These are phyloP conservation scores for Mus spretus DNA, from an alignment of 2,797 vertebrate species.

Conservation along the genomic window DNA sequence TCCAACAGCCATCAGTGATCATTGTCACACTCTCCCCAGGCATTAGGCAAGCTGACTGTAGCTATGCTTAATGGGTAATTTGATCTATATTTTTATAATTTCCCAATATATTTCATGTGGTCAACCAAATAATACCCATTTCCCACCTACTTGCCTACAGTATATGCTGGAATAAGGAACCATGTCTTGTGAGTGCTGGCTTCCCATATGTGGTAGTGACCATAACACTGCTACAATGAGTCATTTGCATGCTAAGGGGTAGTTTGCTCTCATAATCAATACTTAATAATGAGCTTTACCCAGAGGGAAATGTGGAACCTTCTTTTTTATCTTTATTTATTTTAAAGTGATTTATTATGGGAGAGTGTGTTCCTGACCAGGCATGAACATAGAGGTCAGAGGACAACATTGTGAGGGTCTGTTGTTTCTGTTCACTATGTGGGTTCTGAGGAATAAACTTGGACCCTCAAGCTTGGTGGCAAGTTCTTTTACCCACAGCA, in stretches of 20 bases:
- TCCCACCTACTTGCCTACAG: slow-evolving; percentile 19
- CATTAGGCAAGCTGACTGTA: background rate
- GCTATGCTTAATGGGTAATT: background rate
- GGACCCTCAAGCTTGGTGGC: no score
- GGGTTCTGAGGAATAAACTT: background rate
- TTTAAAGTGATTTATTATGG: background rate
- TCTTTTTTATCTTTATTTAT: background rate
- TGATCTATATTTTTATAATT: slow-evolving; percentile 31
- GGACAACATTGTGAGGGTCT: background rate
- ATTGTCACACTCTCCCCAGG: background rate
- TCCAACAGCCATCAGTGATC: background rate
- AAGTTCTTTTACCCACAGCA: background rate
- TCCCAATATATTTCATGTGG: background rate
- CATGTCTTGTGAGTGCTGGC: background rate
- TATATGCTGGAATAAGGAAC: background rate
- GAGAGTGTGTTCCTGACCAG: background rate
- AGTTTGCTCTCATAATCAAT: background rate
- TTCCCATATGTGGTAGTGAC: background rate
- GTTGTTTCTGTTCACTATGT: background rate
- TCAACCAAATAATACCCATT: background rate
- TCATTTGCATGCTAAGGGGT: background rate
- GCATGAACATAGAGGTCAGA: background rate
- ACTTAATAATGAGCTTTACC: background rate
- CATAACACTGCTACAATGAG: background rate
- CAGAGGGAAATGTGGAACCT: background rate